phyloP scores from a whole-genome alignment of 1,140 invertebrate genomes.

The roundworm (Caenorhabditis elegans) region WBcel235 BX284602.5:10552001-10552500 shows the following conservation, averaged over 20 bases:
- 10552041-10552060: background rate
- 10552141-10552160: no score
- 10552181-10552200: background rate
- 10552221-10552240: background rate
- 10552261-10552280: background rate
- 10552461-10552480: conserved; percentile 25
- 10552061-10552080: background rate
- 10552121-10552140: background rate
- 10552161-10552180: background rate
- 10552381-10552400: no score
- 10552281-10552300: background rate
- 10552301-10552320: background rate
- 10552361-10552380: background rate
- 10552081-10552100: conserved; percentile 7
- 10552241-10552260: no score
- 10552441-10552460: no score
- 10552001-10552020: background rate
- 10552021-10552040: background rate
- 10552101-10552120: background rate
- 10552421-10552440: no score
- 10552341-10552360: no score
- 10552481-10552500: background rate
- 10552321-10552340: background rate
- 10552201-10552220: background rate
- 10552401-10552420: no score